Evolutionary conservation across 35 echinoderm and acorn worm genomes (phyloP).

Genomic region (Apostichopus parvimensis): DNA sequence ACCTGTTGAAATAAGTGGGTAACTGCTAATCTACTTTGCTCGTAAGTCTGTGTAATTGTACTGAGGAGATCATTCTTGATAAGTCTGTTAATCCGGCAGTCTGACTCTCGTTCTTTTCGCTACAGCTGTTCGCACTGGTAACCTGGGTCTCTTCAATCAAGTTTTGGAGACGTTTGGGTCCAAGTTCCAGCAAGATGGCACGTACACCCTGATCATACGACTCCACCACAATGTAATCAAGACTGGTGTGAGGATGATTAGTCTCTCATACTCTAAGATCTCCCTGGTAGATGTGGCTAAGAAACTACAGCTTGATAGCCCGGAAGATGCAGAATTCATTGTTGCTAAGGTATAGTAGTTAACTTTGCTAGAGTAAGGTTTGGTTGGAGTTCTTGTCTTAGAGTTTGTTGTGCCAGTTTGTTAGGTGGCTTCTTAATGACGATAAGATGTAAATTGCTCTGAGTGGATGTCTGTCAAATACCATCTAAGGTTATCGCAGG

Average conservation of each 20-base stretch:
- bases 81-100: no score
- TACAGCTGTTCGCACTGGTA: slow-evolving; percentile 86
- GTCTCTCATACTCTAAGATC: slow-evolving; percentile 94
- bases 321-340: slow-evolving; percentile 99
- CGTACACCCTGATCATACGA: slow-evolving; percentile 95
- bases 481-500: no score
- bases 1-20: no score
- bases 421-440: no score
- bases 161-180: slow-evolving; percentile 71
- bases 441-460: no score
- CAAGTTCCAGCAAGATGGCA: slow-evolving; percentile 94
- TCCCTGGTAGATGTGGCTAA: slow-evolving; percentile 85
- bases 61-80: no score
- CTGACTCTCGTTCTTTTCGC: not conserved
- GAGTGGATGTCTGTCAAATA: no score
- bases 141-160: slow-evolving; percentile 92
- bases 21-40: no score
- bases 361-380: no score
- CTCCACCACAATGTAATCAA: slow-evolving; percentile 99
- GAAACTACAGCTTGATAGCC: slow-evolving; percentile 94
- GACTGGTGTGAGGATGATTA: slow-evolving; percentile 97
- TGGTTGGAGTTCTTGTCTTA: no score
- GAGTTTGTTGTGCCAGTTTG: no score
- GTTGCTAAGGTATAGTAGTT: slow-evolving; percentile 83
- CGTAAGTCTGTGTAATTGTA: no score